Evolutionary conservation across 2,113 vertebrate genomes (phyloP).

Genomic region (Pedionomus torquatus): DNA sequence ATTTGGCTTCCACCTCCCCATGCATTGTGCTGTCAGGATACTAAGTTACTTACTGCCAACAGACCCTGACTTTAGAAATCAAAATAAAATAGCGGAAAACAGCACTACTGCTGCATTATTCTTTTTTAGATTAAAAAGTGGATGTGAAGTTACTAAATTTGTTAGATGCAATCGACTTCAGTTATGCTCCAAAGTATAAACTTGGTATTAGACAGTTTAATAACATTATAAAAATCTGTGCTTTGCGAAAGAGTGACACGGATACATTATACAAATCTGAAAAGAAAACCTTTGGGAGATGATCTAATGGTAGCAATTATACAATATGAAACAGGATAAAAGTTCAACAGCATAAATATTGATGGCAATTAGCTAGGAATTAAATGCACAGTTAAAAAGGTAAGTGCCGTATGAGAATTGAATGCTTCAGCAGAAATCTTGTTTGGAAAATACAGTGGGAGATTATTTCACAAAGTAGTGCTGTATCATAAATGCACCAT

Average conservation of each 20-base stretch:
- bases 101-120: not conserved
- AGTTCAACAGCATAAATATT: constrained; percentile 75
- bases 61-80: not conserved
- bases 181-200: not conserved
- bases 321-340: constrained; percentile 66
- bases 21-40: not conserved
- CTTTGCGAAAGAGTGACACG: constrained; percentile 38
- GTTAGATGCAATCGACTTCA: not conserved
- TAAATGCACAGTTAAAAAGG: constrained; percentile 71
- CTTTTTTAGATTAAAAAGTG: not conserved
- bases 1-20: not conserved
- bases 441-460: constrained; percentile 59
- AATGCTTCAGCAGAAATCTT: constrained; percentile 68
- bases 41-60: not conserved
- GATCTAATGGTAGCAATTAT: constrained; percentile 72
- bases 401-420: constrained; percentile 64
- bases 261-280: constrained; percentile 34
- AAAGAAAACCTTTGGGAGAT: constrained; percentile 70
- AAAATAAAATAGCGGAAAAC: not conserved
- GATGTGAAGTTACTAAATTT: not conserved
- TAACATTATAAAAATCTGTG: constrained; percentile 10
- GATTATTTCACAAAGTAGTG: constrained; percentile 27
- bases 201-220: not conserved
- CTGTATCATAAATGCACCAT: constrained; percentile 38
- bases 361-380: constrained; percentile 74